Conservation (phyloP, 30 jellyfish, hydroid and myxozoan species). For the Mastigias papua region DNA sequence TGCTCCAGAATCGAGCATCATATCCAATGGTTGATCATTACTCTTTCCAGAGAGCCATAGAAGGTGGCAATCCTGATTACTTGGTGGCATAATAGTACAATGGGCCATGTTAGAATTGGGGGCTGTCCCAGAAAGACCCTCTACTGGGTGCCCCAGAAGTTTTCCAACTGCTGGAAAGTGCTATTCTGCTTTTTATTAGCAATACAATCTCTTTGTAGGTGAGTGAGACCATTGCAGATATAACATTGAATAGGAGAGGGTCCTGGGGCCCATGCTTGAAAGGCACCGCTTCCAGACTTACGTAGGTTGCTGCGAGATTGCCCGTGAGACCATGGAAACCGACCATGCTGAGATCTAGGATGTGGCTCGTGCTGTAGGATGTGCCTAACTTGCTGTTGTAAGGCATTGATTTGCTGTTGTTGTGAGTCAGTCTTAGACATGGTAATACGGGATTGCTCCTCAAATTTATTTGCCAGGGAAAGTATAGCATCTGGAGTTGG, state of each 20-base stretch:
- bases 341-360: too few relatives aligned
- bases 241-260: constrained; percentile 4
- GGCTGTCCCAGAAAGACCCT: constrained; percentile 13
- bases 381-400: too few relatives aligned
- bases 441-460: too few relatives aligned
- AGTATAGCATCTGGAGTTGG: too few relatives aligned
- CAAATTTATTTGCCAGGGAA: too few relatives aligned
- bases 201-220: not conserved
- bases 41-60: constrained; percentile 9
- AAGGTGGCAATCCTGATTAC: not conserved
- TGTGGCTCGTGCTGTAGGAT: too few relatives aligned
- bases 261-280: constrained; percentile 15
- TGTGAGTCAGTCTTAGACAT: too few relatives aligned
- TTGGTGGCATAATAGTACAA: not conserved
- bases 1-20: constrained; percentile 69
- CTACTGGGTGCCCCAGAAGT: constrained; percentile 7
- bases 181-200: constrained; percentile 2
- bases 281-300: constrained; percentile 1
- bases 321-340: too few relatives aligned
- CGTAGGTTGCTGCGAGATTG: too few relatives aligned
- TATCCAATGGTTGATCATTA: not conserved
- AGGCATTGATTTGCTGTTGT: too few relatives aligned
- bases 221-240: constrained; percentile 2
- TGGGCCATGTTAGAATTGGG: constrained; percentile 3
- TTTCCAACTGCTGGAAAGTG: not conserved